Evolutionary conservation across 2,113 vertebrate species (phyloP).

Genomic region (Porphyrio hochstetteri): DNA sequence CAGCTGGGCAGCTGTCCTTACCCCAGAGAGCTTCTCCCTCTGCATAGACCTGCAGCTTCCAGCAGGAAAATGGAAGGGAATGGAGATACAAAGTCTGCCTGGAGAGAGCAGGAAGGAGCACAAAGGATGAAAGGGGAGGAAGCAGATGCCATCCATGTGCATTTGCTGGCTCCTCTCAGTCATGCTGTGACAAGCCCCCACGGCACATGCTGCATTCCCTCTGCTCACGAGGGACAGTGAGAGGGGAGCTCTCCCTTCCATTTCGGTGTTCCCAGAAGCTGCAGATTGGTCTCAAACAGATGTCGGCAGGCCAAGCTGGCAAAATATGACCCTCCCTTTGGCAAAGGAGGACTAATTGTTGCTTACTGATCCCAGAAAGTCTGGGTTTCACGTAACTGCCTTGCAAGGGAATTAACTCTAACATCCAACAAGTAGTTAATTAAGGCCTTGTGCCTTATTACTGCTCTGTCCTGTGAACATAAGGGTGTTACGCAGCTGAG

Average conservation of each 20-base stretch:
- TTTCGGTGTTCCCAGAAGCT: neutral
- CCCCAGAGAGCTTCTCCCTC: neutral
- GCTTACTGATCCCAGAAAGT: neutral
- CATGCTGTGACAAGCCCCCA: neutral
- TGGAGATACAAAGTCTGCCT: neutral
- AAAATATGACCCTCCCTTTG: neutral
- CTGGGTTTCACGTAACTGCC: neutral
- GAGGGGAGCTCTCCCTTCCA: neutral
- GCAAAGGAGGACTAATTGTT: neutral
- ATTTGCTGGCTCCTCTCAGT: neutral
- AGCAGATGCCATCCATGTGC: conserved; percentile 27
- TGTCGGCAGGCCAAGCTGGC: neutral
- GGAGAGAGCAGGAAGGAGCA: neutral
- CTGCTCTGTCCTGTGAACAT: neutral
- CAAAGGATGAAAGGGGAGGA: neutral
- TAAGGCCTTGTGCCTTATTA: neutral
- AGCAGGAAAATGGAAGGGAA: neutral
- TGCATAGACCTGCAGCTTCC: neutral
- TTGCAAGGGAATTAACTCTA: conserved; percentile 7
- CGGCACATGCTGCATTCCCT: neutral
- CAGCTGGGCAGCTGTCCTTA: neutral
- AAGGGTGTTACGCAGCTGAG: neutral
- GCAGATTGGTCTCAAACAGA: neutral
- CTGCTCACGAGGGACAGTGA: neutral
- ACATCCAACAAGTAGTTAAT: neutral